Conservation (phyloP, 2,113 vertebrate species). For the Motacilla alba region DNA sequence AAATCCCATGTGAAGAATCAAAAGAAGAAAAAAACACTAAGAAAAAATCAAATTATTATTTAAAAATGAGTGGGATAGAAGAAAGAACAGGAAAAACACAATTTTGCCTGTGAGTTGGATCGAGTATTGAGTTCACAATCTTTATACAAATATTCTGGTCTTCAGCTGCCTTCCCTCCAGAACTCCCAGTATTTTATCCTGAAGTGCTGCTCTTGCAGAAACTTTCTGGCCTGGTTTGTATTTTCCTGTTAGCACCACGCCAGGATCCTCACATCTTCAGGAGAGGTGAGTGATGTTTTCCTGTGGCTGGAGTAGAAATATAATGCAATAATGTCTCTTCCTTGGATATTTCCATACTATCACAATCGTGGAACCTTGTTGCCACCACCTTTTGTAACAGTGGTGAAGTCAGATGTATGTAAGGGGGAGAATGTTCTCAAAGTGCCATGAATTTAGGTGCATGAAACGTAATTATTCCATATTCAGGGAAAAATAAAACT, state of each 20-base stretch:
- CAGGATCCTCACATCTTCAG: neutral
- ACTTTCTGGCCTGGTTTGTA: neutral
- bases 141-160: neutral
- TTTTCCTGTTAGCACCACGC: neutral
- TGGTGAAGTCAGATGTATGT: neutral
- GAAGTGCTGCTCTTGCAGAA: neutral
- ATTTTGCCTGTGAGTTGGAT: fast-evolving
- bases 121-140: neutral
- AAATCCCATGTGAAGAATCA: neutral
- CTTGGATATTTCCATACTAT: neutral
- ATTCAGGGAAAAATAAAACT: neutral
- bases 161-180: neutral
- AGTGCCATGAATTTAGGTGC: neutral
- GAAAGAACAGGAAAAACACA: neutral
- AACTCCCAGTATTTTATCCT: neutral
- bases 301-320: neutral
- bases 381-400: neutral
- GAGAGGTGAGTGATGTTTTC: neutral
- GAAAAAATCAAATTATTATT: neutral
- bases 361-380: neutral
- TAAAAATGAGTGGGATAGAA: fast-evolving
- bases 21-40: neutral
- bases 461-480: neutral
- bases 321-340: neutral
- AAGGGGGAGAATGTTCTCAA: neutral